phyloP scores from a whole-genome alignment of 2,888 invertebrate species.

The Erynnis tages region DNA sequence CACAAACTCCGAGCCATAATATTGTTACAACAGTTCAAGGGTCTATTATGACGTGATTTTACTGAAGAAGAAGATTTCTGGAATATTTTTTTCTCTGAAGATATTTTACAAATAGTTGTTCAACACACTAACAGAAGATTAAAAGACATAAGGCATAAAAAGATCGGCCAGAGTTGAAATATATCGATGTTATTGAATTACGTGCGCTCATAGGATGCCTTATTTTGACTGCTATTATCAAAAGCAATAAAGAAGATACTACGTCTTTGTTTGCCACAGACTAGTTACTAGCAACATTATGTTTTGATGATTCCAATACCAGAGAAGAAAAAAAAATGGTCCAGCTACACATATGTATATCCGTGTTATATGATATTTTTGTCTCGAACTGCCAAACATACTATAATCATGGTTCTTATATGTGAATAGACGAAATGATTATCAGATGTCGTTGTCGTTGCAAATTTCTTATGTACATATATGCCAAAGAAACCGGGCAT shows the following conservation, averaged over 20 bases:
- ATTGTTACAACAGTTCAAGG: no score
- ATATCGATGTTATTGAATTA: not conserved
- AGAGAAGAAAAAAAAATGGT: not conserved
- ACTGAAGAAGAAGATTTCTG: no score
- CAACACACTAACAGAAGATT: not conserved
- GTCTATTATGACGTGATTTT: no score
- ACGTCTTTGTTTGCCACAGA: no score
- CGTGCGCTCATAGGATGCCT: conserved; percentile 2
- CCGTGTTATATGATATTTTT: not conserved
- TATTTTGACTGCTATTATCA: not conserved
- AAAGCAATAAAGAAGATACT: not conserved
- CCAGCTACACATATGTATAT: conserved; percentile 1
- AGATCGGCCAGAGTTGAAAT: not conserved
- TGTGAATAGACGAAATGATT: not conserved
- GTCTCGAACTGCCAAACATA: not conserved
- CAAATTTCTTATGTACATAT: not conserved
- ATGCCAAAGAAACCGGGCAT: not conserved
- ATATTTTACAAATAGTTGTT: not conserved
- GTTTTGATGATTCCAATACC: not conserved
- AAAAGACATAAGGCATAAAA: not conserved
- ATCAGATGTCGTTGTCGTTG: not conserved
- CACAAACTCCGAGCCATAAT: no score
- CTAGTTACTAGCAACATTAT: not conserved
- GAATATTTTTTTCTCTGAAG: no score
- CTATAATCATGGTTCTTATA: not conserved